phyloP scores from a whole-genome alignment of 2,113 vertebrate genomes.

The Microcebus griseorufus region DNA sequence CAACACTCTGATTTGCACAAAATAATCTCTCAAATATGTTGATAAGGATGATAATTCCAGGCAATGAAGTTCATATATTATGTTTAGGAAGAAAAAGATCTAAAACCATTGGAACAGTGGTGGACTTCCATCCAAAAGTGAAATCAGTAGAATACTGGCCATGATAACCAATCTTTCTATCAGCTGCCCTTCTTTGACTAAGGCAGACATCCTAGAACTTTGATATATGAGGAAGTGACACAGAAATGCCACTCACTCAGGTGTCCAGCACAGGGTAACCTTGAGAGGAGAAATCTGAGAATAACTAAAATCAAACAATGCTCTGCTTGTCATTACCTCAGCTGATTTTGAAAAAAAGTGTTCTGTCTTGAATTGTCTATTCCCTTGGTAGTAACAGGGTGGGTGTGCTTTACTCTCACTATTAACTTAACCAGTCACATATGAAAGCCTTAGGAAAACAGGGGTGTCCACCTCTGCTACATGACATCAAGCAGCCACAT shows the following conservation, averaged over 20 bases:
- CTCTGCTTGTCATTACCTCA: not conserved
- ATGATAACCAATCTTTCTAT: not conserved
- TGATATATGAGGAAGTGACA: not conserved
- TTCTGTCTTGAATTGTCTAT: not conserved
- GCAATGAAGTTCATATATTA: not conserved
- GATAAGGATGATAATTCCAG: not conserved
- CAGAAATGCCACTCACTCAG: not conserved
- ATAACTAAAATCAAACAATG: not conserved
- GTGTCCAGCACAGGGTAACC: not conserved
- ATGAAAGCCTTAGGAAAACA: constrained; percentile 25
- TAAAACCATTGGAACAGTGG: not conserved
- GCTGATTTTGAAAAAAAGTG: not conserved
- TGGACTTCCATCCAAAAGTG: not conserved
- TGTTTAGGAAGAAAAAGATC: not conserved
- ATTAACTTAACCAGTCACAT: constrained; percentile 32
- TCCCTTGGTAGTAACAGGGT: not conserved
- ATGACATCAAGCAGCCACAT: constrained; percentile 16
- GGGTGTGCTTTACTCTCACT: not conserved
- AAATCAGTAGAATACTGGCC: not conserved
- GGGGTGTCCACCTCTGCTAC: not conserved
- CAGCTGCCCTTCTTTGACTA: not conserved
- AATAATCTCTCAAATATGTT: not conserved
- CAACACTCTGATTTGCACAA: not conserved
- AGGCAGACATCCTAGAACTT: not conserved
- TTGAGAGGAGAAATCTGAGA: not conserved